Evolutionary conservation across 2,888 invertebrate species (phyloP), one percentile per base, ranked within the genome.

Genomic region (Leucoptera coffeella): DNA sequence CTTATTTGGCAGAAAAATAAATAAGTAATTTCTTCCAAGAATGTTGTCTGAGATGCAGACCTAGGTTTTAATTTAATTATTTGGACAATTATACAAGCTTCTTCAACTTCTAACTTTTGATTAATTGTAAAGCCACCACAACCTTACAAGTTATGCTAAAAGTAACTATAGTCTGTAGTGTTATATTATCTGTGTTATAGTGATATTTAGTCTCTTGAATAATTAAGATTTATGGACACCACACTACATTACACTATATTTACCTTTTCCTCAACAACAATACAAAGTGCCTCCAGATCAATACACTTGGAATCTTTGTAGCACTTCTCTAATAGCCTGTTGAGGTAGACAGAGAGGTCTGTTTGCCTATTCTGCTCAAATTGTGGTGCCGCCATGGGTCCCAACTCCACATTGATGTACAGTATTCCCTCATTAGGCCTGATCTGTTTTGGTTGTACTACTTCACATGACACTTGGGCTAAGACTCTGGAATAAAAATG

Each of bases 251-350:
- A 4, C 6, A 21, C 14, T 17, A 7, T 9, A 26, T 32, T 38
- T 41, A 89, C 90, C 75, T 91, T 87, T 62, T 93, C 90, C 45
- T 89, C 92, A 24, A 89, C 82, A 36, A 88, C 83, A 42, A 96
- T 88, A 54, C 96, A 96, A n/a, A 96, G 65, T 1, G 94, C 88
- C 60, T 96, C 96, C 29, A 94, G 73, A 58, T 96, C 95, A 23
- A 96, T 67, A 43, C 92, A 92, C 40, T 85, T 82, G 0, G 93
- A 94, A 47, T 93, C 93, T 46, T 88, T 88, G 30, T 92, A 78
- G 46, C 90, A 90, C 47, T 87, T 85, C 46, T 95, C 94, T 22
- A 96, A 55, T 22, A 89, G 69, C 37, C 93, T 75, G 40, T 86
- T 87, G 3, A 90, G 59, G 39, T 84, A 80, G 6, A 91, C 80